A percentile compares a stretch with the other conserved stretches of the same genome.
Evolutionary conservation across 2,113 vertebrate species (phyloP).

Genomic region (Bos indicus): DNA sequence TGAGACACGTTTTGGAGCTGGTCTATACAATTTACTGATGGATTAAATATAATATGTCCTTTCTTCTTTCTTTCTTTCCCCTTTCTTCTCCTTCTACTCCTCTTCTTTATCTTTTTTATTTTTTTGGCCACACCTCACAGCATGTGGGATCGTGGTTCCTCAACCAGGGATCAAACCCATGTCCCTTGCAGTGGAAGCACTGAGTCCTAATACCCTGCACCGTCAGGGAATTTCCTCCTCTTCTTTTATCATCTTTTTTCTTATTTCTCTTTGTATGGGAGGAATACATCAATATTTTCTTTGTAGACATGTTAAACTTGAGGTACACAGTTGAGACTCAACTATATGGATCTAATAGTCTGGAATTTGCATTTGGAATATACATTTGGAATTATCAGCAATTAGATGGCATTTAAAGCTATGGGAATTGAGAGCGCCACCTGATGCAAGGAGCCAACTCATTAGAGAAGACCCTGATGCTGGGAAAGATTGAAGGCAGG

Average conservation of each 20-base stretch:
- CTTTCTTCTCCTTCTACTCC: neutral
- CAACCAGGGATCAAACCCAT: neutral
- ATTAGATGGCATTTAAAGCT: neutral
- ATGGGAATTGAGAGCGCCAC: neutral
- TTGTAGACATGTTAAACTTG: constrained; percentile 11
- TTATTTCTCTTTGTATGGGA: neutral
- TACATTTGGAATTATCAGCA: neutral
- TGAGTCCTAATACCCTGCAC: neutral
- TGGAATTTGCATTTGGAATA: neutral
- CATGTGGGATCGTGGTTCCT: neutral
- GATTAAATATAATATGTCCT: neutral
- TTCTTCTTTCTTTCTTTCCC: neutral
- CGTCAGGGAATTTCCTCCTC: neutral
- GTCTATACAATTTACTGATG: neutral
- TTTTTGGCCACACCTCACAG: neutral
- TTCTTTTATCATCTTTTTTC: neutral
- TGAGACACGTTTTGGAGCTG: neutral
- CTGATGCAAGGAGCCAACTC: neutral
- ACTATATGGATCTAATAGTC: neutral
- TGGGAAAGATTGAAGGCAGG: neutral
- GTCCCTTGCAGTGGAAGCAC: neutral
- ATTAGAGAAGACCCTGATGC: neutral
- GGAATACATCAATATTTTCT: neutral
- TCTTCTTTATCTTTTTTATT: neutral
- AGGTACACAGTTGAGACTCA: neutral